Evolutionary conservation across 2,113 vertebrate genomes (phyloP), one percentile per base, ranked within the genome.

Genomic region (Anseranas semipalmata): DNA sequence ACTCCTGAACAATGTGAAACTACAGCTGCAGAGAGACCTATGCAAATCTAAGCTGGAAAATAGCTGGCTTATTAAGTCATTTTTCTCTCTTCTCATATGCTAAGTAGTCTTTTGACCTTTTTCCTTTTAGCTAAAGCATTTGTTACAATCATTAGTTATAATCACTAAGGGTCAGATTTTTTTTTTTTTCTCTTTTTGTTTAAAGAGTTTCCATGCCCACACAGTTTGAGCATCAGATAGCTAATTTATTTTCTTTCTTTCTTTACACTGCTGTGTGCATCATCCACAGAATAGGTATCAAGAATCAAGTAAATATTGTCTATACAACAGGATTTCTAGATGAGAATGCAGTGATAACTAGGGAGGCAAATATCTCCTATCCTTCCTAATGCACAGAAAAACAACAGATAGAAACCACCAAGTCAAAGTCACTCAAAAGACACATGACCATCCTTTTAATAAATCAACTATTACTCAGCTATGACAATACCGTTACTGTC

Each of bases 91-190:
- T 80, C 22, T 75, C 75, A 25, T 12, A 78, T 43, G 45, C 18
- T 79, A 67, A 91, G 19, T 48, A 76, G 35, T 27, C 13, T 70
- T 79, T 52, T 78, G 82, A 79, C 24, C 22, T 82, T 87, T 82
- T 87, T 20, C 6, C 8, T 71, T 14, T 59, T 56, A 48, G 19
- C 10, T 70, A 45, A 67, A 53, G 4, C 8, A 41, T 41, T 75
- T 15, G 2, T 33, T 76, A 10, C 17, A 43, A 21, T 55, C 45
- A 53, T 39, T 85, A 75, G 14, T 33, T 75, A 21, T 25, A 65
- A 91, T 65, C 11, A 68, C 28, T 41, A 67, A 32, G 22, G 25
- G 66, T 55, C 13, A 78, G 11, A 55, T 27, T 60, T 67, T 15
- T 18, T 70, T 17, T 1, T 3, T 13, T 66, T 4, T 6, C 13